Evolutionary conservation across 1,140 invertebrate species (phyloP), one percentile per base, ranked within the genome.

Genomic region (Scaptomyza pallida): DNA sequence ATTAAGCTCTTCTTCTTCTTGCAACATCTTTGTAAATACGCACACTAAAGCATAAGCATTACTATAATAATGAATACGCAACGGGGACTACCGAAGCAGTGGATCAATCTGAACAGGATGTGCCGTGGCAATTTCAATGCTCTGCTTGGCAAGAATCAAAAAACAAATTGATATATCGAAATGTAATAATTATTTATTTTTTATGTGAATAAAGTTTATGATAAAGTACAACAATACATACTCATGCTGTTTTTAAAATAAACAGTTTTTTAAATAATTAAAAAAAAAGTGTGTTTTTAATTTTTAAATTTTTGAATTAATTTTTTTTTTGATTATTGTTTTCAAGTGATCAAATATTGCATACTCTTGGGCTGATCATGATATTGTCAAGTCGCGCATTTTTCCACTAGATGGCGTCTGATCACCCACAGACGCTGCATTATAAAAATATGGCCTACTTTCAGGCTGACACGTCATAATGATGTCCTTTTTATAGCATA

Each of bases 141-240:
- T 59, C 51, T 41, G 47, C 43, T 83, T 82, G 56, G 55, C 44
- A n/a, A 30, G 33, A 37, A 37, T 3, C 33, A 37, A 37, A 37
- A n/a, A 37, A n/a, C 8, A 63, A 19, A 71, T 40, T 43, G 68
- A 43, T 52, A 52, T 75, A 55, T 78, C 77, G 77, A 82, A 86
- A 75, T 86, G 78, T 88, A 88, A 86, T 68, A 88, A 86, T 78
- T 88, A 86, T 86, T 86, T 86, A 86, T 86, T 86, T 77, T 81
- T 72, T 86, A 88, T 86, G 67, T 86, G 82, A 86, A 86, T 86
- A 86, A 86, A 86, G 74, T 75, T 82, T 82, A 86, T 86, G 41
- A 65, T 86, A 86, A 86, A 88, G 81, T 77, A 80, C 48, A 75
- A 59, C 5, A 17, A 59, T n/a, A 15, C 35, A 35, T 13, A 17